Conservation (phyloP, 35 echinoderm and acorn worm species). For the Chiridota heheva region DNA sequence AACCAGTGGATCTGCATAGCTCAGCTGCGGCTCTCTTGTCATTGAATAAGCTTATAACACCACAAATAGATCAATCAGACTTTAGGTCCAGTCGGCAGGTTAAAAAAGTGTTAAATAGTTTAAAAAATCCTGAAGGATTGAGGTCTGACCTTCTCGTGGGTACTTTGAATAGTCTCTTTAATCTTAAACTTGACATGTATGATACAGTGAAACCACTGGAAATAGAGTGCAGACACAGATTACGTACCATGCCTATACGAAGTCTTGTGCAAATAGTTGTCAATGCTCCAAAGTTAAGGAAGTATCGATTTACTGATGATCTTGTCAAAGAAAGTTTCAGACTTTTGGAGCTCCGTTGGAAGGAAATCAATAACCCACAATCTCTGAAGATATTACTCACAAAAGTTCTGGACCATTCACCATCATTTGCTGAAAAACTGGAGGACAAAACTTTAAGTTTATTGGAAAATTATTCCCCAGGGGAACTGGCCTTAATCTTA, state of each 20-base stretch:
- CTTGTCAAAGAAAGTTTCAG: constrained; percentile 40
- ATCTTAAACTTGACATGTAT: constrained; percentile 1
- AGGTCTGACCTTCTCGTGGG: too few relatives aligned
- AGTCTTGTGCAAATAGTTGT: constrained; percentile 18
- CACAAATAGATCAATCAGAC: too few relatives aligned
- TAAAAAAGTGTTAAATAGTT: too few relatives aligned
- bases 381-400: constrained; percentile 40
- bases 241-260: constrained; percentile 11
- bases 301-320: background rate
- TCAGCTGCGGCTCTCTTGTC: too few relatives aligned
- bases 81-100: too few relatives aligned
- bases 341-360: constrained; percentile 54
- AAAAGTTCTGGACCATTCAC: constrained; percentile 29
- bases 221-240: constrained; percentile 17
- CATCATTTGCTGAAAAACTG: constrained; percentile 44
- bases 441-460: constrained; percentile 63
- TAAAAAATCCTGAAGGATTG: too few relatives aligned
- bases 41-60: too few relatives aligned
- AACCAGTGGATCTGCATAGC: too few relatives aligned
- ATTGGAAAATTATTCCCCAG: constrained; percentile 30
- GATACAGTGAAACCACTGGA: background rate
- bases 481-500: constrained; percentile 27
- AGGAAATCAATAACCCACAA: constrained; percentile 50
- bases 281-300: background rate
- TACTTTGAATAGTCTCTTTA: constrained; percentile 31